Base-by-base conservation (phyloP, 2,113 vertebrate species). In the Halichoerus grypus region DNA sequence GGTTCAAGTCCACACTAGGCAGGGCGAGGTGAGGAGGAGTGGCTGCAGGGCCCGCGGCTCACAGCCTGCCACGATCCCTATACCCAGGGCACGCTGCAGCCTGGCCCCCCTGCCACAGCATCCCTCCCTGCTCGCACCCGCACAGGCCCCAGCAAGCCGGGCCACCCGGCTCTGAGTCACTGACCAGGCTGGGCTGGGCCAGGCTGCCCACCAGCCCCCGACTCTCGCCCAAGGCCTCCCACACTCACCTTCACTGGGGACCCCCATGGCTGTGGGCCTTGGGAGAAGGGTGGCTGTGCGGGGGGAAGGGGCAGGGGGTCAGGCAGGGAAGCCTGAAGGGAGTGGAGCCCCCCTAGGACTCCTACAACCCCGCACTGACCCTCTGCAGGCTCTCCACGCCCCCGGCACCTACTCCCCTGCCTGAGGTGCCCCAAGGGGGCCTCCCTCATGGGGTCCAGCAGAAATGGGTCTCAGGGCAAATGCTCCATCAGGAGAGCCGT, bases 91-190 rank as follows among this genome's bases (percentile, higher is more conserved):
- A 28, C 28, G 14, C 26, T 1, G 55, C 61, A 2, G 42, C 63
- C 74, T 31, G 10, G 18, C 3, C 15, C 22, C 28, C 61, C 57
- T 53, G 63, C 65, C 76, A 33, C 7, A 1, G 57, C 16, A 12
- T 16, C 82, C n/a, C 36, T 71, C 57, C 33, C 4, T 3, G 5
- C 31, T 5, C 42, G 39, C 28, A 26, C 24, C 7, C 10, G 57
- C 91, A 86, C 91, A 95, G 77, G 88, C 33, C 91, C 77, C 53
- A 26, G 93, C 53, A 91, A 18, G 93, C 74, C 1, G 4, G 57
- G 26, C 55, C 1, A 5, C 51, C 31, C 4, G 5, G 76, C 33
- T 84, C 80, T 95, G 97, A 98, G 65, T 96, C 94, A 91, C 71
- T 10, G 0, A 7, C 28, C 14, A 0, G 87, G 59, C 55, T 13